A percentile compares a stretch with the other conserved stretches of the same genome.
Conservation (phyloP, 1,140 invertebrate species). For the Magallana ariakensis region DNA sequence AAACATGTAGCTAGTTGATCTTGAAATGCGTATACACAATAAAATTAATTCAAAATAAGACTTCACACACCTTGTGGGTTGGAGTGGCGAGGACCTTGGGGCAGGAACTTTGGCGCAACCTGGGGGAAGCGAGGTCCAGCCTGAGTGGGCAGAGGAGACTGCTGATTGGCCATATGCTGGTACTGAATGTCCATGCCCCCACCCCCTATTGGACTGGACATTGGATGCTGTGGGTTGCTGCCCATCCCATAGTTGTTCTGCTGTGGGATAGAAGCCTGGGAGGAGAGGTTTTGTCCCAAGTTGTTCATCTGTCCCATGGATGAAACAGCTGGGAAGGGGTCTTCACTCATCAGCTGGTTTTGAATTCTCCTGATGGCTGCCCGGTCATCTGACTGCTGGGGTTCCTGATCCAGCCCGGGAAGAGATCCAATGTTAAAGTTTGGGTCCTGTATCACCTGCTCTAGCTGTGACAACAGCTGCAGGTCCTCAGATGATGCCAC, state of each 20-base stretch:
- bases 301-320: constrained; percentile 9
- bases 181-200: constrained; percentile 32
- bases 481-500: constrained; percentile 13
- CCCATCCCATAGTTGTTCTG: constrained; percentile 33
- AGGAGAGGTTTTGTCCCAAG: not conserved
- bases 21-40: not conserved
- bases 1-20: not conserved
- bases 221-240: constrained; percentile 28
- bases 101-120: constrained; percentile 50
- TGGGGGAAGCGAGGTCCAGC: constrained; percentile 48
- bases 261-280: constrained; percentile 25
- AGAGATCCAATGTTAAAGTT: constrained; percentile 65
- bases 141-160: constrained; percentile 56
- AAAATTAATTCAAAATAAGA: not conserved
- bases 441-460: constrained; percentile 65
- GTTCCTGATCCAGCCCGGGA: not conserved
- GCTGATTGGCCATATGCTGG: constrained; percentile 54
- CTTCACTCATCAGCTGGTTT: constrained; percentile 92
- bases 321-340: constrained; percentile 50
- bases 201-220: constrained; percentile 41
- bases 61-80: constrained; percentile 60
- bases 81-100: constrained; percentile 62
- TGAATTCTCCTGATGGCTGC: constrained; percentile 94
- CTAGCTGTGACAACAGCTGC: constrained; percentile 63
- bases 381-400: constrained; percentile 80